Percentiles rank a stretch among this genome's conserved stretches.
Conservation (phyloP, 2,113 vertebrate species). For the Dipodomys spectabilis region DNA sequence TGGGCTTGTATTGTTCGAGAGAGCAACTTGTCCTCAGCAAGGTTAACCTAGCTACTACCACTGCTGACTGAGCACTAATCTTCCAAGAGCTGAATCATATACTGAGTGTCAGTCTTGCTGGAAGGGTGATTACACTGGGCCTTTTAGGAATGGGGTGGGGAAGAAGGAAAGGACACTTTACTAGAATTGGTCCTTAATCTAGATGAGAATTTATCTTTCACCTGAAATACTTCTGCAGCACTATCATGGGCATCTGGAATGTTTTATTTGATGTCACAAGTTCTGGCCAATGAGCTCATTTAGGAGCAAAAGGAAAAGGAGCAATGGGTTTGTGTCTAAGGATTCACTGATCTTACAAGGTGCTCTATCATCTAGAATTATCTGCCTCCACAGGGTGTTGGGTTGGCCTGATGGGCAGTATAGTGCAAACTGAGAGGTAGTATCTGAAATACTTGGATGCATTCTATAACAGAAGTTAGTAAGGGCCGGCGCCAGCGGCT, state of each 20-base stretch:
- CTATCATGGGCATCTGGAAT: background rate
- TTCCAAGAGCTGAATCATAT: background rate
- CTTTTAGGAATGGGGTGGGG: background rate
- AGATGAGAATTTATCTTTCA: background rate
- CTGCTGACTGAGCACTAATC: background rate
- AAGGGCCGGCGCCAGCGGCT: too few relatives aligned
- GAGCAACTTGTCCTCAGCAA: background rate
- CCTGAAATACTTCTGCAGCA: background rate
- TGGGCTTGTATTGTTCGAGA: background rate
- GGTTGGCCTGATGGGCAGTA: background rate
- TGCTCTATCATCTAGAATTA: background rate
- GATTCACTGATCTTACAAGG: background rate
- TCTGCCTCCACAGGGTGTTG: background rate
- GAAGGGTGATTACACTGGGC: background rate
- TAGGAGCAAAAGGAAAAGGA: background rate
- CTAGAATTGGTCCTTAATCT: background rate
- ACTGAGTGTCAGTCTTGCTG: background rate
- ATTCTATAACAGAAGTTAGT: background rate
- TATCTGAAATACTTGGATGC: background rate
- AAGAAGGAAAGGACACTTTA: too few relatives aligned
- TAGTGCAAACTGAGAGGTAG: background rate
- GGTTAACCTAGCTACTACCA: background rate
- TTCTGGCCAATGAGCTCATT: background rate
- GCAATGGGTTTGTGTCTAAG: background rate
- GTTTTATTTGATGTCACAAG: background rate